Evolutionary conservation across 1,140 invertebrate species (phyloP), one percentile per base, ranked within the genome.

Genomic region (Lanistes nyassanus): DNA sequence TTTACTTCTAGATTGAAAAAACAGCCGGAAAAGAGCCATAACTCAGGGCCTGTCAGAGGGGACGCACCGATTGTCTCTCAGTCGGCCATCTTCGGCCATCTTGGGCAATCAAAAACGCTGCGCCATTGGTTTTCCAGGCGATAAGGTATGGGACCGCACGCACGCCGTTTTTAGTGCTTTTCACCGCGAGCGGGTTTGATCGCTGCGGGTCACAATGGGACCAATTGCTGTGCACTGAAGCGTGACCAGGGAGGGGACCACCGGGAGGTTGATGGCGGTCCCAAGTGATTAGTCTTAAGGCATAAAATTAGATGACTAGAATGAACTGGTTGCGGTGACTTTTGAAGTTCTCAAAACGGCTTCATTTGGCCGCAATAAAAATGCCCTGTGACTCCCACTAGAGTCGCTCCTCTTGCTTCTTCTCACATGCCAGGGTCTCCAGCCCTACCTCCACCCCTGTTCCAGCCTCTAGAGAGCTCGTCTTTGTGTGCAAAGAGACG

Each of bases 91-190:
- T 47, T 2, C 42, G 42, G 42, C 42, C 42, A 47, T 47, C 42
- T 47, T 47, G 42, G 39, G 42, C 19, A 47, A 47, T 47, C 42
- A 47, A 47, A 47, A 47, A 6, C 2, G 5, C 42, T 42, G 39
- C 39, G 39, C 13, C 13, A 6, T 47, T 16, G 42, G 56, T 60
- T 9, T 9, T 9, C 56, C 51, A 36, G 37, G 70, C 34, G 70
- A 62, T 72, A 72, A 72, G 34, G 56, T 53, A 72, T 72, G 70
- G 70, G 70, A 72, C 55, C 70, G 70, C 70, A 72, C 70, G 70
- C 70, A 72, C 51, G 68, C 51, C 36, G 53, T 56, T 69, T 72
- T 69, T 72, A 60, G 31, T 72, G 55, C 56, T 37, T 72, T 72
- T 72, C 55, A 62, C 55, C 23, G 29, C 26, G 42, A 47, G 42